Conservation (phyloP, 2,797 vertebrate genomes). For the Siniperca scherzeri region DNA sequence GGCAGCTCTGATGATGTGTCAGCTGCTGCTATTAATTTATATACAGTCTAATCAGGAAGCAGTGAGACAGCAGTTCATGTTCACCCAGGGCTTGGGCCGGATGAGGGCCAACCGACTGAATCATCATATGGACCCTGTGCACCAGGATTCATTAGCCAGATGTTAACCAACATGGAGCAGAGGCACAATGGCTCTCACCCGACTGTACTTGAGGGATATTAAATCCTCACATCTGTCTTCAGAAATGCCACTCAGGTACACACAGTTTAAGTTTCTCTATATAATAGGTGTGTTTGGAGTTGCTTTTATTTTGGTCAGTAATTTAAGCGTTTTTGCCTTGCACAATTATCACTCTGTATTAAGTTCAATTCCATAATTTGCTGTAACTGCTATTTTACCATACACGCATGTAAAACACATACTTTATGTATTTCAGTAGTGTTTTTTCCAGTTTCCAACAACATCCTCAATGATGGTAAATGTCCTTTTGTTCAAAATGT, state of each 20-base stretch:
- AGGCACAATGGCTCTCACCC: neutral
- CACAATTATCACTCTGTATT: neutral
- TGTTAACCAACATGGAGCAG: slow-evolving; percentile 40
- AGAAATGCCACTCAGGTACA: neutral
- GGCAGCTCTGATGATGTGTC: slow-evolving; percentile 41
- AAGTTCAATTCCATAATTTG: neutral
- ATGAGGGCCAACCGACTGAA: slow-evolving; percentile 32
- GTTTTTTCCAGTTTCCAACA: neutral
- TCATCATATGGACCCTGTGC: slow-evolving; percentile 48
- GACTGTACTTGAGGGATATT: neutral
- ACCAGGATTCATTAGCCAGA: slow-evolving; percentile 58
- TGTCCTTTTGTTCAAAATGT: neutral
- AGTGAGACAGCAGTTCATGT: slow-evolving; percentile 35
- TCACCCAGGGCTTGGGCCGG: neutral
- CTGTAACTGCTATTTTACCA: neutral
- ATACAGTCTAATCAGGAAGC: slow-evolving; percentile 53
- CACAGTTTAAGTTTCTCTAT: neutral
- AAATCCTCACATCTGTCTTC: neutral
- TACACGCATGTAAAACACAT: neutral
- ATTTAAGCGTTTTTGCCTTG: neutral
- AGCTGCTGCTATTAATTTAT: slow-evolving; percentile 44
- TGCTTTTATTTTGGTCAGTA: neutral
- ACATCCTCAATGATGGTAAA: neutral
- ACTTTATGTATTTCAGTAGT: neutral
- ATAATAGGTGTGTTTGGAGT: neutral